These are phyloP conservation scores for Chaetura pelagica DNA, from an alignment of 2,113 vertebrate genomes.

Conservation along the genomic window DNA sequence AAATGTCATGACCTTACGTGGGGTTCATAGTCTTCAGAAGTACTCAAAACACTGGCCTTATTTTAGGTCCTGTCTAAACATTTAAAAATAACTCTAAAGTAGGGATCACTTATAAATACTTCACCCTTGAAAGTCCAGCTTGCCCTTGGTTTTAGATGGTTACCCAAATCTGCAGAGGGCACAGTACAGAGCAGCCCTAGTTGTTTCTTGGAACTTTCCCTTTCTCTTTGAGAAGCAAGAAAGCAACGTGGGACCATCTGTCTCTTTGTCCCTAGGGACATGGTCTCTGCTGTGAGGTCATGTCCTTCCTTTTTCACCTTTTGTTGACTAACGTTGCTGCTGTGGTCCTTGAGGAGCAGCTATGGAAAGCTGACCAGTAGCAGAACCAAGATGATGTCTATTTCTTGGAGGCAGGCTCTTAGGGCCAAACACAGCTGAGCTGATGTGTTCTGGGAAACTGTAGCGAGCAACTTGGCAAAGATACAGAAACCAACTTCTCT, in stretches of 20 bases:
- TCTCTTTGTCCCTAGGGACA: not conserved
- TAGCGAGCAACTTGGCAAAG: not conserved
- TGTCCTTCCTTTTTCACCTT: not conserved
- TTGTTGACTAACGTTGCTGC: not conserved
- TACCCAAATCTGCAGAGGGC: not conserved
- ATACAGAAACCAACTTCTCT: not conserved
- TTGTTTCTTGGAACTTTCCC: not conserved
- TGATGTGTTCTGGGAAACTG: not conserved
- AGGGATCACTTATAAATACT: not conserved
- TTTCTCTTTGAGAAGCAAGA: not conserved
- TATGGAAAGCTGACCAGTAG: not conserved
- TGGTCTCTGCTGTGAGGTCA: not conserved
- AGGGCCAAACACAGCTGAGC: not conserved
- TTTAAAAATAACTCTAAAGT: slow-evolving; percentile 40
- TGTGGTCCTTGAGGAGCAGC: not conserved
- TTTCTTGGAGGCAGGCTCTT: not conserved
- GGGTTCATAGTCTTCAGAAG: slow-evolving; percentile 14
- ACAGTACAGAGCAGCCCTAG: not conserved
- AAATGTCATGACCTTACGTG: slow-evolving; percentile 13
- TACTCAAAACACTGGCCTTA: slow-evolving; percentile 14
- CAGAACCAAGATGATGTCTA: not conserved
- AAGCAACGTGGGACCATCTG: not conserved
- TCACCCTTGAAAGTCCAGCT: not conserved
- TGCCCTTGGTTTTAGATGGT: not conserved
- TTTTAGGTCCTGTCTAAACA: slow-evolving; percentile 44